A percentile compares a stretch with the other conserved stretches of the same genome.
Evolutionary conservation across 37 sponge, comb jelly and placozoan species (phyloP).

Genomic region (Amphimedon queenslandica): DNA sequence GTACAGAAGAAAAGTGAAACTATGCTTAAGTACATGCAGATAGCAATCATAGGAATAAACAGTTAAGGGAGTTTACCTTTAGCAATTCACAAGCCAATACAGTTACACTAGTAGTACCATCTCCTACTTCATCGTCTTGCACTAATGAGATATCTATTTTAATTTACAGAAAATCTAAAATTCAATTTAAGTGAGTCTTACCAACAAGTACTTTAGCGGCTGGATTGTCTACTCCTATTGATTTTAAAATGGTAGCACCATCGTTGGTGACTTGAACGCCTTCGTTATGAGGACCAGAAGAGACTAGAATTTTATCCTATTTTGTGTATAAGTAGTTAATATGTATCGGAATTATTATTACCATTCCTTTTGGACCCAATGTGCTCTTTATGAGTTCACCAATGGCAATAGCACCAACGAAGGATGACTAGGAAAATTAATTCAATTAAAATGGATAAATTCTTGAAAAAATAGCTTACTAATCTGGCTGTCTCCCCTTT

Average conservation of each 20-base stretch:
- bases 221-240: conserved; percentile 97
- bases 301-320: conserved; percentile 79
- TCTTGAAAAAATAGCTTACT: conserved; percentile 42
- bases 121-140: conserved; percentile 98
- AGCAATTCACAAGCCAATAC: conserved; percentile 97
- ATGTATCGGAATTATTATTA: no score
- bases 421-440: conserved; percentile 61
- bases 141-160: conserved; percentile 85
- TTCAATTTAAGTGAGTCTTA: not conserved
- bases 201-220: conserved; percentile 95
- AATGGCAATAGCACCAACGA: conserved; percentile 98
- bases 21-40: not conserved
- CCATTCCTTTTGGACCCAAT: conserved; percentile 99
- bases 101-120: conserved; percentile 98
- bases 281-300: conserved; percentile 41
- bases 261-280: conserved; percentile 93
- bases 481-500: conserved; percentile 88
- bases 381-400: conserved; percentile 97
- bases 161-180: not conserved
- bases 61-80: conserved; percentile 59
- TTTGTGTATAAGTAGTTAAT: not conserved
- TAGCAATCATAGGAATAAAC: no score
- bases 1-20: not conserved
- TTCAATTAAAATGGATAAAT: not conserved
- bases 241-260: conserved; percentile 95